Conservation (phyloP, 2,797 vertebrate species). For the Florisuga fusca region DNA sequence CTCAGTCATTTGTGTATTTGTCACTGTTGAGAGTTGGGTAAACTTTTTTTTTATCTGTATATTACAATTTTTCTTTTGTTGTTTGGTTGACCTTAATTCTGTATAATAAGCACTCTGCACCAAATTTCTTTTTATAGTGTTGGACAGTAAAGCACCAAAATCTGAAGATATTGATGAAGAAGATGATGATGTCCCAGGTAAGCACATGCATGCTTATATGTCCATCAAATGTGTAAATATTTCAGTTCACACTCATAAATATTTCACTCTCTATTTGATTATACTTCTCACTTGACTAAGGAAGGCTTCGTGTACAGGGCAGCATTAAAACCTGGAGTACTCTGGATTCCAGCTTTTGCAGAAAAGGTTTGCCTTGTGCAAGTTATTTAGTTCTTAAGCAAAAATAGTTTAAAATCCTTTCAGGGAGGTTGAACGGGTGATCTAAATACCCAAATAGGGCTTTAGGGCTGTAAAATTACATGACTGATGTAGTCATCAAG, state of each 20-base stretch:
- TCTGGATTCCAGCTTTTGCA: background rate
- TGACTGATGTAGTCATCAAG: background rate
- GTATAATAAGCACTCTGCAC: background rate
- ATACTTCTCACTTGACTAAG: background rate
- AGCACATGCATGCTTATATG: background rate
- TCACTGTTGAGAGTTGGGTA: background rate
- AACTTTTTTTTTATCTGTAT: background rate
- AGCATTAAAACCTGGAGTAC: background rate
- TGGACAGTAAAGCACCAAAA: slow-evolving; percentile 95
- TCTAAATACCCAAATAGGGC: background rate
- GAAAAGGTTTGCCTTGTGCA: background rate
- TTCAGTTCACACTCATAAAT: background rate
- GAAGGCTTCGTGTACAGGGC: background rate
- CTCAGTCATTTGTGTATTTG: background rate
- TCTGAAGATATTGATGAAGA: slow-evolving; percentile 96
- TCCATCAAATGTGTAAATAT: background rate
- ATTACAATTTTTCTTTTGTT: background rate
- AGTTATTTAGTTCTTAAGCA: background rate
- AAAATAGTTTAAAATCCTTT: background rate
- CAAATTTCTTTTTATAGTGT: slow-evolving; percentile 81
- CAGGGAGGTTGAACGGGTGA: background rate
- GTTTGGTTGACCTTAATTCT: background rate
- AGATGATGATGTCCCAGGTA: slow-evolving; percentile 97
- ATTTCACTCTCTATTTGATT: background rate
- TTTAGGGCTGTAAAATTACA: background rate